phyloP scores from a whole-genome alignment of 2,888 invertebrate species.

The Caenorhabditis sp. region DNA sequence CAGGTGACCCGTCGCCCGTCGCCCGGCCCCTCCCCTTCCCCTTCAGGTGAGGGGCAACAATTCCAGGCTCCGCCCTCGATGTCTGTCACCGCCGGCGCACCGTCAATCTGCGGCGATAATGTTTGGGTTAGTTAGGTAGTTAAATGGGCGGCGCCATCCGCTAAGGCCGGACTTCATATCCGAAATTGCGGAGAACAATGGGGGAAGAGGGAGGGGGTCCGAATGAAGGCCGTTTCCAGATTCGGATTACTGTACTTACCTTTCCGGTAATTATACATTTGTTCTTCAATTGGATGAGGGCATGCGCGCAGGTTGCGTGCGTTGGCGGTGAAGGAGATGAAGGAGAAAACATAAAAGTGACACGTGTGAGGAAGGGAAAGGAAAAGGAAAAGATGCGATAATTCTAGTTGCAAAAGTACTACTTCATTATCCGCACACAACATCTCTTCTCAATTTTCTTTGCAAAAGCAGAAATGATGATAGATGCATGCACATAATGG shows the following conservation, averaged over 20 bases:
- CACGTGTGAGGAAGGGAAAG: conserved; percentile 12
- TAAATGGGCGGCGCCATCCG: conserved; percentile 42
- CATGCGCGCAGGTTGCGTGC: conserved; percentile 20
- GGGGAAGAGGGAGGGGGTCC: conserved; percentile 3
- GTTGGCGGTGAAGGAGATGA: conserved; percentile 26
- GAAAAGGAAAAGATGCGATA: conserved; percentile 33
- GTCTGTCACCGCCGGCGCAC: conserved; percentile 39
- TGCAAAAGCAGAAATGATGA: neutral
- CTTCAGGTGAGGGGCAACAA: neutral
- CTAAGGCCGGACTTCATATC: conserved; percentile 22
- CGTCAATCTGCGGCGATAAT: conserved; percentile 34
- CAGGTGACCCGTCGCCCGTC: conserved; percentile 56
- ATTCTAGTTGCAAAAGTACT: conserved; percentile 34
- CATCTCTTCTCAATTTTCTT: conserved; percentile 17
- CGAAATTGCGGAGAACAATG: conserved; percentile 49
- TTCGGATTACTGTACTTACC: conserved; percentile 45
- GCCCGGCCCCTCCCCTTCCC: neutral
- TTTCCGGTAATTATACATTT: conserved; percentile 46
- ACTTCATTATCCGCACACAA: conserved; percentile 39
- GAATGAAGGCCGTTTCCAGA: conserved; percentile 40
- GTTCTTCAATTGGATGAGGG: conserved; percentile 15
- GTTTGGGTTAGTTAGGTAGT: conserved; percentile 52
- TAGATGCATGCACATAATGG: too few relatives aligned
- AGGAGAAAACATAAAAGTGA: too few relatives aligned
- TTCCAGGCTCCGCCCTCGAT: conserved; percentile 37